phyloP scores from a whole-genome alignment of 2,113 vertebrate species.

The Nycticebus coucang region DNA sequence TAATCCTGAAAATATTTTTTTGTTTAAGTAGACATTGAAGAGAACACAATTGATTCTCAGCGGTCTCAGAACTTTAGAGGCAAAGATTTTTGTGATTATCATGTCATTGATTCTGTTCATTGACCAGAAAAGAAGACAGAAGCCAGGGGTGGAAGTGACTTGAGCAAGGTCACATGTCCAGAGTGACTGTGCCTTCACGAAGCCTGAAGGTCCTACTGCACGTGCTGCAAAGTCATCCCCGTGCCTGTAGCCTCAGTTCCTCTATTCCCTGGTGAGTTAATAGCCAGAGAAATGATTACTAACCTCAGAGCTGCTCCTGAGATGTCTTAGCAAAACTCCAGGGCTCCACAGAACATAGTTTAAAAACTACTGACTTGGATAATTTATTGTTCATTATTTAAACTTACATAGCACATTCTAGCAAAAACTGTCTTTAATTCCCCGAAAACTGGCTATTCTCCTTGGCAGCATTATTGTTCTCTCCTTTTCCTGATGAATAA shows the following conservation, averaged over 20 bases:
- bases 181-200: neutral
- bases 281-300: neutral
- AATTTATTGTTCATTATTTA: conserved; percentile 13
- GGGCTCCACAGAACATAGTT: neutral
- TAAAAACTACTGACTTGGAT: neutral
- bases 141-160: neutral
- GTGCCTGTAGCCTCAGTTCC: neutral
- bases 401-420: neutral
- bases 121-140: neutral
- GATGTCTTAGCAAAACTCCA: neutral
- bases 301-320: neutral
- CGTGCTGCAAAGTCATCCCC: neutral
- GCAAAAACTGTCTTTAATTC: conserved; percentile 35
- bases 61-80: neutral
- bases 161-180: neutral
- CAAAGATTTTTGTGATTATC: neutral
- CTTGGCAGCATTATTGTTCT: conserved; percentile 40
- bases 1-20: neutral
- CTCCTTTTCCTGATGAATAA: conserved; percentile 49
- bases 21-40: neutral
- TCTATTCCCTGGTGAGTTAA: neutral
- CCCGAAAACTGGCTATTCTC: conserved; percentile 39
- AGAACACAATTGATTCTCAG: neutral
- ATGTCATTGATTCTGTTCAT: neutral
- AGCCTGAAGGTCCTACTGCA: neutral